Conservation (phyloP, 64 coral and sea anemone genomes). For the Actinia tenebrosa region DNA sequence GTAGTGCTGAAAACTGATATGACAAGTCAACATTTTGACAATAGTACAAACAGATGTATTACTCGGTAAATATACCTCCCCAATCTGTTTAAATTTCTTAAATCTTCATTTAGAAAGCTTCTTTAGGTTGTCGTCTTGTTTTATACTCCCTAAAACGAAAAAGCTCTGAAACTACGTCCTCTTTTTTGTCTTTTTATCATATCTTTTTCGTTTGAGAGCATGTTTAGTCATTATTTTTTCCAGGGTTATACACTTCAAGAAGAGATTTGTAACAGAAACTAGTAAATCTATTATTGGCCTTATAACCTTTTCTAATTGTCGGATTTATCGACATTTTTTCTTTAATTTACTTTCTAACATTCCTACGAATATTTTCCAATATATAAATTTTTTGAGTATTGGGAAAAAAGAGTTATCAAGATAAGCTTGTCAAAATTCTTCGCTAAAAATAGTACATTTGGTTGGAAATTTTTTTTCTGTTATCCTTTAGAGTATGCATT, state of each 20-base stretch:
- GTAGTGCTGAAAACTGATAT: conserved; percentile 3
- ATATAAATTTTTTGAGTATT: background rate
- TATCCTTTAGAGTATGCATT: background rate
- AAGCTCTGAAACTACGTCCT: background rate
- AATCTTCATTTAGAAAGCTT: background rate
- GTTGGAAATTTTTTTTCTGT: background rate
- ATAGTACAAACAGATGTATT: background rate
- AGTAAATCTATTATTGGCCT: background rate
- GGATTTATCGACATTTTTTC: background rate
- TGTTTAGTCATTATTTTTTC: background rate
- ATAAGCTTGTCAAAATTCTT: background rate
- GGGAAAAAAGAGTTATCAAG: background rate
- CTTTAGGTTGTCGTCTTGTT: background rate
- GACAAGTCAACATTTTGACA: conserved; percentile 5
- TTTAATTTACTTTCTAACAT: conserved; percentile 1
- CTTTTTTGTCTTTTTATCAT: background rate
- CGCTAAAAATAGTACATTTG: background rate
- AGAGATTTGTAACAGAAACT: conserved; percentile 13
- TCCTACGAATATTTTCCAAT: background rate
- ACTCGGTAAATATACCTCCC: background rate
- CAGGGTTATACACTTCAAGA: background rate
- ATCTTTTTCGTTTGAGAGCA: background rate
- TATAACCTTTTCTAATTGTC: conserved; percentile 3
- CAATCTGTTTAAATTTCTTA: background rate
- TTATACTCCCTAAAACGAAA: background rate